Evolutionary conservation across 2,797 vertebrate genomes (phyloP).

Genomic region (Trichosurus vulpecula): DNA sequence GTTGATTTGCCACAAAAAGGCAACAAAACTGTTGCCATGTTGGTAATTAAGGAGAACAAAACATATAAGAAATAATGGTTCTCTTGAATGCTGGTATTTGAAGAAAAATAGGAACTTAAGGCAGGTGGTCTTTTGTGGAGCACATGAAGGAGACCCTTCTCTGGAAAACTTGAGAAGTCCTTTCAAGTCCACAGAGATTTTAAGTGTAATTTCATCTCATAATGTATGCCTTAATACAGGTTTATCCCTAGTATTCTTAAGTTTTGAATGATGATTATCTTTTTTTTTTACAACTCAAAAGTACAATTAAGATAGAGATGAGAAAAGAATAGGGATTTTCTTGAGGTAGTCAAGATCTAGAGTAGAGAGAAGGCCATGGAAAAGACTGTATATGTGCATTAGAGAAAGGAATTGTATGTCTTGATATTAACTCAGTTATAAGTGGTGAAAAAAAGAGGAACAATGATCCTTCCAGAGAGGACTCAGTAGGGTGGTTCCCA

Average conservation of each 20-base stretch:
- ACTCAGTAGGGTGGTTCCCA: not conserved
- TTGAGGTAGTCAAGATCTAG: not conserved
- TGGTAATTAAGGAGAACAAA: constrained; percentile 56
- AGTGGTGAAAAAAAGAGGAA: not conserved
- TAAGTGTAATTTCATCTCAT: not conserved
- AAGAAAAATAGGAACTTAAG: constrained; percentile 49
- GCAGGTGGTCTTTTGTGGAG: not conserved
- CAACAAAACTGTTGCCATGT: constrained; percentile 37
- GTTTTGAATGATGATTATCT: not conserved
- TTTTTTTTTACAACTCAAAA: not conserved
- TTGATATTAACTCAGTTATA: not conserved
- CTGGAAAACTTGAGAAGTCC: constrained; percentile 36
- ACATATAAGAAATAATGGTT: constrained; percentile 47
- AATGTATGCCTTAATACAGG: not conserved
- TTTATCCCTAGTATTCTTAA: not conserved
- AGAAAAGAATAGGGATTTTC: not conserved
- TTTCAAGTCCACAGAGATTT: not conserved
- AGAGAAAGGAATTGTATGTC: not conserved
- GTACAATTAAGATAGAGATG: not conserved
- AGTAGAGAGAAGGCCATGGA: not conserved
- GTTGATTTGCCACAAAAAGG: constrained; percentile 51
- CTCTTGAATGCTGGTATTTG: constrained; percentile 31
- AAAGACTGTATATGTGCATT: not conserved
- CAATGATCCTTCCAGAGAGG: not conserved
- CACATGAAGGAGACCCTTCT: not conserved